Base-by-base conservation (phyloP, 2,797 vertebrate genomes). In the Craterocephalus amniculus region DNA sequence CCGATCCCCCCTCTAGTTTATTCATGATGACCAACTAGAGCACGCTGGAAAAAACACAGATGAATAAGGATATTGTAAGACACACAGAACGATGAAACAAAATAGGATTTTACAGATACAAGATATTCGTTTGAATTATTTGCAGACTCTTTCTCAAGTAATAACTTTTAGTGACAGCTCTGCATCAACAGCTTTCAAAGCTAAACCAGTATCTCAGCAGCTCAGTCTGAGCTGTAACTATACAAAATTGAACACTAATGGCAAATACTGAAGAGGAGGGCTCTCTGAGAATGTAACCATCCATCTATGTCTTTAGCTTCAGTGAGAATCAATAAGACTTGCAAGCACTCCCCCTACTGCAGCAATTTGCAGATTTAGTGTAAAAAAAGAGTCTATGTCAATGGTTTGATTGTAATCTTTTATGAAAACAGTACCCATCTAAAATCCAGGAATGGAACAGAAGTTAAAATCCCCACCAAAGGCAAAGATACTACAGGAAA, bases 1-100 rank as follows among this genome's bases (percentile, higher is more conserved):
- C 43, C 73, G n/a, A n/a, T 83, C 81, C 72, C 63, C 64, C 35
- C 48, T 83, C 74, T 91, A 58, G 73, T 86, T 91, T 89, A 91
- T 90, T 90, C 72, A 91, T 91, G 82, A 90, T 58, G 73, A 62
- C 73, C 57, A 38, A 75, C 64, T 55, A 62, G 26, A 76, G 31
- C 69, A 59, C 68, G 63, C 80, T 57, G 70, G 74, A 74, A 79
- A 83, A 76, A 52, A 27, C 3, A 80, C 26, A 48, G 11, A 75
- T 62, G 16, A 10, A 62, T 9, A 65, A 36, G 12, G 36, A 60
- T 36, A 13, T 22, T 65, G 16, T 70, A 31, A 16, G 40, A 70
- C 27, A 61, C 14, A 64, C 14, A 54, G 27, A 36, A n/a, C 12
- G 20, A 7, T 0, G n/a, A 29, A 35, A 57, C 26, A 56, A 60